Evolutionary conservation across 2,113 vertebrate genomes (phyloP).

Genomic region (Mirza zaza): DNA sequence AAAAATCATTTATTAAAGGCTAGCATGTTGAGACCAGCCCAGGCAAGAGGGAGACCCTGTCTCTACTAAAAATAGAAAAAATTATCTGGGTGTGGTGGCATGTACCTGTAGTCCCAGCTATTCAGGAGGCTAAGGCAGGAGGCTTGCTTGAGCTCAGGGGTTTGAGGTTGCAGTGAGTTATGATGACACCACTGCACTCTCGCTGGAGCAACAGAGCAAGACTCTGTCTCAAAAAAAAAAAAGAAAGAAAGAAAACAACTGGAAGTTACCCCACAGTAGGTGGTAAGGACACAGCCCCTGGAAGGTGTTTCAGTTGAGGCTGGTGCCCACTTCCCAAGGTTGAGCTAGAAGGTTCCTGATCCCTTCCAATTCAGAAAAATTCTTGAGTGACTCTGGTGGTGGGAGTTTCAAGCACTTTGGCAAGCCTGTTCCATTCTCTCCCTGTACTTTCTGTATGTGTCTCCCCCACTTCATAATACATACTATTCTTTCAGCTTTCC

Average conservation of each 20-base stretch:
- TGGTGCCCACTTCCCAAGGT: neutral
- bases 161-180: too few relatives aligned
- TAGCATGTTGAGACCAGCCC: too few relatives aligned
- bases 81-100: too few relatives aligned
- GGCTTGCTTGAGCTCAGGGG: too few relatives aligned
- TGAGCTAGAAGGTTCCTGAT: neutral
- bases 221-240: too few relatives aligned
- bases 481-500: slow-evolving; percentile 2
- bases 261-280: neutral
- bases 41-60: too few relatives aligned
- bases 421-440: neutral
- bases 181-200: too few relatives aligned
- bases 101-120: too few relatives aligned
- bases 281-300: neutral
- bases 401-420: neutral
- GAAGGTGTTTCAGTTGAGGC: neutral
- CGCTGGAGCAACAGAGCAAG: too few relatives aligned
- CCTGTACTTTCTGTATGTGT: neutral
- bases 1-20: neutral
- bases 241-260: neutral
- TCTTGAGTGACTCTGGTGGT: neutral
- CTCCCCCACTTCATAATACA: neutral
- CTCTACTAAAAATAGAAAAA: too few relatives aligned
- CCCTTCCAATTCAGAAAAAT: slow-evolving; percentile 38
- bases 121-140: too few relatives aligned